Evolutionary conservation across 2,113 vertebrate species (phyloP).

Genomic region (Cinclus mexicanus): DNA sequence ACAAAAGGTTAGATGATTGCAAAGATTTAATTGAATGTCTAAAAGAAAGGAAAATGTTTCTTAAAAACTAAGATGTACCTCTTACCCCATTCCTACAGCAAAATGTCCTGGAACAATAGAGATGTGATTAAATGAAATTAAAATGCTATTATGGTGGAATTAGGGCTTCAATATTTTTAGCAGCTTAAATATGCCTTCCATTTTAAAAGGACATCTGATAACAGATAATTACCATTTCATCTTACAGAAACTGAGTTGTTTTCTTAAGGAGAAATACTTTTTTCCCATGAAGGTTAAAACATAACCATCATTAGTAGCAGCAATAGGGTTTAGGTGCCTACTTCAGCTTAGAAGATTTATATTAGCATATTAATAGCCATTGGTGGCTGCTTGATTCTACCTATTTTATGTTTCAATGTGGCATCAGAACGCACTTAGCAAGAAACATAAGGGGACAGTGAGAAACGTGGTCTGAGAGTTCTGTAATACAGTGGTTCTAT

Average conservation of each 20-base stretch:
- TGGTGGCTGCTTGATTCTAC: constrained; percentile 72
- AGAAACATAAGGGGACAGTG: constrained; percentile 17
- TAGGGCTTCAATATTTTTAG: constrained; percentile 88
- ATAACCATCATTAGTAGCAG: constrained; percentile 75
- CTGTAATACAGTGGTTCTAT: constrained; percentile 29
- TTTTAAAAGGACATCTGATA: constrained; percentile 85
- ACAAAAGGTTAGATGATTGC: constrained; percentile 74
- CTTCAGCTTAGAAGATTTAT: constrained; percentile 69
- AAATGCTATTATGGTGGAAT: constrained; percentile 92
- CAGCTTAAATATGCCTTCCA: constrained; percentile 82
- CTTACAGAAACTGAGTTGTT: constrained; percentile 78
- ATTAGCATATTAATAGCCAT: constrained; percentile 80
- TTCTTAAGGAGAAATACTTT: constrained; percentile 77
- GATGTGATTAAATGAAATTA: constrained; percentile 91
- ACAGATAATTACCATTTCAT: constrained; percentile 85
- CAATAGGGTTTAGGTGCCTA: constrained; percentile 69
- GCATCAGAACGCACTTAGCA: constrained; percentile 75
- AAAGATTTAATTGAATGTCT: constrained; percentile 79
- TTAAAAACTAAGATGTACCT: constrained; percentile 79
- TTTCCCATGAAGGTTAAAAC: constrained; percentile 76
- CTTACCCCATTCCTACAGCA: constrained; percentile 83
- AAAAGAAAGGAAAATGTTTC: constrained; percentile 75
- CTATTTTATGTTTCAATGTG: constrained; percentile 72
- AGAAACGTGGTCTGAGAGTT: not conserved
- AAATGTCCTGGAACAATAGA: constrained; percentile 83